Percentiles rank a stretch among this genome's conserved stretches.
phyloP scores from a whole-genome alignment of 2,888 invertebrate species.

The Melitaea athalia region DNA sequence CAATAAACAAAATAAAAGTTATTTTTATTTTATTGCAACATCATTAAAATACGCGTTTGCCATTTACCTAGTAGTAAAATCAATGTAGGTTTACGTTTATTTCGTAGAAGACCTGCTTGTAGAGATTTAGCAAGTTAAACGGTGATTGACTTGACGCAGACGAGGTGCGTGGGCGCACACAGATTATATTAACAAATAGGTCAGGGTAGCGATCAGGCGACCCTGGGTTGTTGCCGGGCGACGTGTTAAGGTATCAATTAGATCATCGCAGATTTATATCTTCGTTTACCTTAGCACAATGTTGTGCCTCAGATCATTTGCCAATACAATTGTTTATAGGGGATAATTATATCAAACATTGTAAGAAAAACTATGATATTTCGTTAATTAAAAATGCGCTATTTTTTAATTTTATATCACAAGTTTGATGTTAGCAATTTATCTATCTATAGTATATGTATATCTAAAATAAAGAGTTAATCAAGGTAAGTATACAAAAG shows the following conservation, averaged over 20 bases:
- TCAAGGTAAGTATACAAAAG: not conserved
- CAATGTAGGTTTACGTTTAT: conserved; percentile 22
- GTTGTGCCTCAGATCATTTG: not conserved
- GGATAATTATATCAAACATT: not conserved
- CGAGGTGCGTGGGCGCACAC: conserved; percentile 66
- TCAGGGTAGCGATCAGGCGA: conserved; percentile 57
- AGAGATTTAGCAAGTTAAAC: conserved; percentile 48
- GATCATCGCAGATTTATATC: conserved; percentile 26
- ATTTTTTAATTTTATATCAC: not conserved
- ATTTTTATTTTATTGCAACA: not conserved
- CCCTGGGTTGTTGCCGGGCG: conserved; percentile 38
- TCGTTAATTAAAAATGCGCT: not conserved
- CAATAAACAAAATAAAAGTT: not conserved
- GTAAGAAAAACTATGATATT: too few relatives aligned
- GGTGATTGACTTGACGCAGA: conserved; percentile 59
- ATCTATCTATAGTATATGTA: not conserved
- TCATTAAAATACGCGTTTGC: not conserved
- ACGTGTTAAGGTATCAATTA: conserved; percentile 24
- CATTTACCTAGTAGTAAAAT: conserved; percentile 1
- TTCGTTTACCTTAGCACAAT: conserved; percentile 1
- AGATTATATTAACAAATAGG: conserved; percentile 71
- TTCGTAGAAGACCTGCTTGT: conserved; percentile 51
- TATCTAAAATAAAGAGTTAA: too few relatives aligned
- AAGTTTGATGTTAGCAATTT: not conserved
- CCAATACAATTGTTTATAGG: not conserved